A percentile compares a stretch with the other conserved stretches of the same genome.
These are phyloP conservation scores for Manacus vitellinus DNA, from an alignment of 2,113 vertebrate species.

Conservation along the genomic window DNA sequence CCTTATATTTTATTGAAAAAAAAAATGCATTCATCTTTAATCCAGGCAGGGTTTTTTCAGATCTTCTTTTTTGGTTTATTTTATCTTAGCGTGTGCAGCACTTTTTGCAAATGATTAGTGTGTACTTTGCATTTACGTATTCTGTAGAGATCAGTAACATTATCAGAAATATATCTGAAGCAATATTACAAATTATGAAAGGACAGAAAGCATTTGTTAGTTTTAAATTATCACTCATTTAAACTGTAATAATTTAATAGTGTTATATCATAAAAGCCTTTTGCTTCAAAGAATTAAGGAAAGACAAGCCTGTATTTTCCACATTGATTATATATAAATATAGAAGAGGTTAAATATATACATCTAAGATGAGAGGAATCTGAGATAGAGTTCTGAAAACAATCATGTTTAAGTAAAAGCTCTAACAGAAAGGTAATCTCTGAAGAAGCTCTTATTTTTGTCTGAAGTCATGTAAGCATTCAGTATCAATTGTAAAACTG, in stretches of 20 bases:
- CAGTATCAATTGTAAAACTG: neutral
- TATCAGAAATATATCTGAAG: neutral
- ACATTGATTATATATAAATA: neutral
- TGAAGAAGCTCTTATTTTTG: neutral
- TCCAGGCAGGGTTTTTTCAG: rapidly evolving
- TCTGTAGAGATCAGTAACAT: neutral
- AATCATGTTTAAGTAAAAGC: neutral
- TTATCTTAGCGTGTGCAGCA: neutral
- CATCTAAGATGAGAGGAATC: neutral
- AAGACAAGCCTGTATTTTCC: neutral
- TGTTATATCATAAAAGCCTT: neutral
- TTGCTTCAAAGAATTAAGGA: neutral
- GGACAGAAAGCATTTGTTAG: neutral
- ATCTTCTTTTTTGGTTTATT: neutral
- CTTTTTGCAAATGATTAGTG: neutral
- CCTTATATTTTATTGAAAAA: neutral
- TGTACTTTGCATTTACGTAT: neutral
- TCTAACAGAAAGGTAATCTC: neutral
- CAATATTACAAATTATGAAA: neutral
- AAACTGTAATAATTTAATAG: neutral
- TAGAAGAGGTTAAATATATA: neutral
- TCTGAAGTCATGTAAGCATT: neutral
- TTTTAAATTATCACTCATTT: neutral
- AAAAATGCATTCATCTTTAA: neutral
- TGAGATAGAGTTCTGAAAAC: neutral